Percentiles rank a stretch among this genome's conserved stretches.
Evolutionary conservation across 2,797 vertebrate species (phyloP).

Genomic region (Takifugu rubripes): DNA sequence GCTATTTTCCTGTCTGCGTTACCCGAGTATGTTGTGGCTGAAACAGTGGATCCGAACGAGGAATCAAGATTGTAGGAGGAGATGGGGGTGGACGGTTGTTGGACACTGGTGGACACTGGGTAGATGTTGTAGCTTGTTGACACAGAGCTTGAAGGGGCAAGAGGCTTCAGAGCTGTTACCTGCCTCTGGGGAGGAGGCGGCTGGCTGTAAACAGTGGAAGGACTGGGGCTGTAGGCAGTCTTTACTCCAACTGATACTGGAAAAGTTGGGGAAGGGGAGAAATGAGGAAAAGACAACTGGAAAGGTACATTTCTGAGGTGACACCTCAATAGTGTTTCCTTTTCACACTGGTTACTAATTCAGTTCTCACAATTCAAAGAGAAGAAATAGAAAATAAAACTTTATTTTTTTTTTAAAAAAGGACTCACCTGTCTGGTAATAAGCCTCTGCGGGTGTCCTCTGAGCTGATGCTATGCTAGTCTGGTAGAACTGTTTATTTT

Average conservation of each 20-base stretch:
- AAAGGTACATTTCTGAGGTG: neutral
- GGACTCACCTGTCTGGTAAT: slow-evolving; percentile 73
- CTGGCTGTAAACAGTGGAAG: slow-evolving; percentile 73
- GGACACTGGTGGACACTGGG: slow-evolving; percentile 67
- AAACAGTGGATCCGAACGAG: slow-evolving; percentile 67
- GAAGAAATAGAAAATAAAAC: neutral
- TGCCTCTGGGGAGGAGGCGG: slow-evolving; percentile 73
- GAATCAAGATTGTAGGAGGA: slow-evolving; percentile 74
- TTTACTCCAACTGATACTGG: slow-evolving; percentile 64
- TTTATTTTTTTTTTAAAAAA: neutral
- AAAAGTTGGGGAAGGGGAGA: neutral
- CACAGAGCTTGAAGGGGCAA: slow-evolving; percentile 63
- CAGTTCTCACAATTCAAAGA: neutral
- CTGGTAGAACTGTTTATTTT: slow-evolving; percentile 74
- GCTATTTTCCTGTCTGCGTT: slow-evolving; percentile 9
- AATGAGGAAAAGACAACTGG: neutral
- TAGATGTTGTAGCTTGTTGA: slow-evolving; percentile 76
- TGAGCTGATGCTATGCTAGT: slow-evolving; percentile 65
- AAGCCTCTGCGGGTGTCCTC: slow-evolving; percentile 55
- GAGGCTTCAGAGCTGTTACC: slow-evolving; percentile 69
- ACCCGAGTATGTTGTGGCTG: slow-evolving; percentile 76
- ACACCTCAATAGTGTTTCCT: neutral
- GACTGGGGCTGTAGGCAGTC: slow-evolving; percentile 67
- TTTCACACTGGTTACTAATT: neutral
- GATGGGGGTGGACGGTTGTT: slow-evolving; percentile 70